Evolutionary conservation across 2,888 invertebrate genomes (phyloP).

Genomic region (Ceriagrion tenellum): DNA sequence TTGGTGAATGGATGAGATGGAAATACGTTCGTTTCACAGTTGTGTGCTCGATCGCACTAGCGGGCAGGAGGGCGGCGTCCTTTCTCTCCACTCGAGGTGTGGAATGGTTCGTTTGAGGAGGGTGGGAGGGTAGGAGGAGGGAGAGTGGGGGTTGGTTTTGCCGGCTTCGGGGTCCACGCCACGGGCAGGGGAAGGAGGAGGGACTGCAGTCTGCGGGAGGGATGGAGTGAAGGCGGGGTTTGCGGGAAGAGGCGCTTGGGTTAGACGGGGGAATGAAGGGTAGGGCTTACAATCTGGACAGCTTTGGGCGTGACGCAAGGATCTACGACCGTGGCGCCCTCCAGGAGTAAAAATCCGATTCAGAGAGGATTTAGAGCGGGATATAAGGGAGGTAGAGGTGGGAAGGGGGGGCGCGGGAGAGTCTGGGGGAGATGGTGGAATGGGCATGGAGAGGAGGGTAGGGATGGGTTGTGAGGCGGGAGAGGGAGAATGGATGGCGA

Average conservation of each 20-base stretch:
- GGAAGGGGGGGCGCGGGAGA: not conserved
- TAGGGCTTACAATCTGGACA: conserved; percentile 65
- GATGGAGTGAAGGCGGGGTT: not conserved
- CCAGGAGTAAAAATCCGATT: conserved; percentile 67
- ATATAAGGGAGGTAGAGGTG: not conserved
- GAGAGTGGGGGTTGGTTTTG: not conserved
- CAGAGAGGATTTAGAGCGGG: conserved; percentile 58
- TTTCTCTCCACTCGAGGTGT: not conserved
- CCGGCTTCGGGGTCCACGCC: too few species aligned
- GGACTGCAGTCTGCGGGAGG: too few species aligned
- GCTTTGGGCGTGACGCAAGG: conserved; percentile 62
- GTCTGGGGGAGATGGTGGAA: not conserved
- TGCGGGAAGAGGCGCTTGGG: not conserved
- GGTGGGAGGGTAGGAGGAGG: not conserved
- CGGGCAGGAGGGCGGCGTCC: not conserved
- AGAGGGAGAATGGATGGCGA: conserved; percentile 50
- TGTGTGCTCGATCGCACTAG: not conserved
- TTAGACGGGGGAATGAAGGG: conserved; percentile 30
- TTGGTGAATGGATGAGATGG: conserved; percentile 26
- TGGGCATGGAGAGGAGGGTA: not conserved
- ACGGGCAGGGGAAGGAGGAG: too few species aligned
- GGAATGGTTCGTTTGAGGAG: not conserved
- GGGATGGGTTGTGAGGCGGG: conserved; percentile 40
- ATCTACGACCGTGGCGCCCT: conserved; percentile 65
- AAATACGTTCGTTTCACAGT: conserved; percentile 38